Percentiles rank a stretch among this genome's conserved stretches.
Evolutionary conservation across 2,797 vertebrate species (phyloP).

Genomic region (Semaprochilodus insignis): DNA sequence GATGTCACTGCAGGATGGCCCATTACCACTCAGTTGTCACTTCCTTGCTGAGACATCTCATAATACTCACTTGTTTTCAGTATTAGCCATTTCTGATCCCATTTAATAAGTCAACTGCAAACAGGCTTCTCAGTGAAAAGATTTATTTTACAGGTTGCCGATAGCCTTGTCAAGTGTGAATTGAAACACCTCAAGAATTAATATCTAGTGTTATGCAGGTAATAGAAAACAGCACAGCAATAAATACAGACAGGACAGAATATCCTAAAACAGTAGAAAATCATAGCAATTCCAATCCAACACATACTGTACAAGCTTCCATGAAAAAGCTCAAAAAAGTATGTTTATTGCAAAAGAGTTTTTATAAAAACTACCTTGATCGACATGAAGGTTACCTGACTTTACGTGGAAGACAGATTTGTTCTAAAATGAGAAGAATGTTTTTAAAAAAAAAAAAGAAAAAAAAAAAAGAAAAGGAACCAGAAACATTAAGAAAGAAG

Average conservation of each 20-base stretch:
- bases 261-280: not conserved
- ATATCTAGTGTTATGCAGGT: constrained; percentile 1
- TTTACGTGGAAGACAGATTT: not conserved
- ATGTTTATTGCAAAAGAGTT: constrained; percentile 40
- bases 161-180: not conserved
- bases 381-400: not conserved
- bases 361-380: constrained; percentile 52
- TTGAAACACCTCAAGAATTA: not conserved
- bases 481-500: constrained; percentile 7
- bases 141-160: constrained; percentile 38
- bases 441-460: not conserved
- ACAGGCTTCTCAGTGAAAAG: constrained; percentile 1
- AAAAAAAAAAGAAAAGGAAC: not conserved
- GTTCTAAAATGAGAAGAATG: not conserved
- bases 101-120: not conserved
- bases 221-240: not conserved
- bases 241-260: constrained; percentile 28
- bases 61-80: not conserved
- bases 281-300: not conserved
- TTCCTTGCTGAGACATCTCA: not conserved
- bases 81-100: not conserved
- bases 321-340: not conserved
- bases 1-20: too few relatives aligned
- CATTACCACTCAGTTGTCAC: not conserved
- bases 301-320: not conserved